Base-by-base conservation (phyloP, 2,888 invertebrate genomes). In the Hirtodrosophila duncani region DNA sequence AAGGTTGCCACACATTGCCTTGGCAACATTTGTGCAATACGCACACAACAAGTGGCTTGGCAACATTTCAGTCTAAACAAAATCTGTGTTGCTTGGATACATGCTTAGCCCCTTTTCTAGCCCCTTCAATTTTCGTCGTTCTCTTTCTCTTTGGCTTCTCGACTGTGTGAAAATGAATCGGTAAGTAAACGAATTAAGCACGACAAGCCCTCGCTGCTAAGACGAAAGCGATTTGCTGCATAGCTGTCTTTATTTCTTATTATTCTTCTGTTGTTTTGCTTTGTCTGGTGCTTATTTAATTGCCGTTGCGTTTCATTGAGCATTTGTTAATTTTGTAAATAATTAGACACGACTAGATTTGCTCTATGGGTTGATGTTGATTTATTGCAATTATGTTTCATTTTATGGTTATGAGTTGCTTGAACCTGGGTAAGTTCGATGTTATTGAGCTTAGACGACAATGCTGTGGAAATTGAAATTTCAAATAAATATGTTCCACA, bases 11-110 rank as follows among this genome's bases (percentile, higher is more conserved):
- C 7, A 24, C n/a, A 26, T 42, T 42, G 8, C 20, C 13, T 31
- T 33, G 10, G 36, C 50, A 23, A 8, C 20, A 10, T 56, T 20
- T 33, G 7, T 9, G 9, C 52, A 37, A 45, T 48, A 46, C 7
- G 74, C 57, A 57, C 62, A 66, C 81, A 75, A 75, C 75, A 75
- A 75, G 75, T 75, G 75, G 61, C 48, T 57, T 46, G 24, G 52
- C 50, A 44, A 55, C 63, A 50, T 57, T 17, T 36, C 2, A 33
- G 27, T 10, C 5, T 13, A 8, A 0, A 9, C 11, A 39, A 14
- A 41, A 6, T 18, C 11, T 10, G 10, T 37, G 29, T 9, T 3
- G 3, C 26, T 13, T 14, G 3, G 4, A 16, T 2, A 9, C 37
- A 56, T 41, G 49, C 38, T 16, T 18, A 63, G n/a, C 5, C 30